Evolutionary conservation across 1,140 invertebrate genomes (phyloP).

Genomic region (Archivesica marissinica): DNA sequence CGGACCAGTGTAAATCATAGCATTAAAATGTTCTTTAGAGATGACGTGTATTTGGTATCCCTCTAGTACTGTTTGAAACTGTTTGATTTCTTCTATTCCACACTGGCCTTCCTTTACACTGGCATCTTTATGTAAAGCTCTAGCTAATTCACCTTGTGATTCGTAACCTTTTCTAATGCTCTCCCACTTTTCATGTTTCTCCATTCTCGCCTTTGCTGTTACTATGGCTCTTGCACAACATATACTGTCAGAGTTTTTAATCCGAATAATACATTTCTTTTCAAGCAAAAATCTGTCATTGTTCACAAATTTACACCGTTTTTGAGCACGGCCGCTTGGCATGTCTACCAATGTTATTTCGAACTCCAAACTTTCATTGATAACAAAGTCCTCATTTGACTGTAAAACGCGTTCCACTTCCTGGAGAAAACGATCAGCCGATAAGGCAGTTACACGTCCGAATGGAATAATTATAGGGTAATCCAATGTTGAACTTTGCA

Average conservation of each 20-base stretch:
- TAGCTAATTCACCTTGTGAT: background rate
- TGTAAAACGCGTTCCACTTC: constrained; percentile 9
- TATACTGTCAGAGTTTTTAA: constrained; percentile 32
- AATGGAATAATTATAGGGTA: constrained; percentile 14
- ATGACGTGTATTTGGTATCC: background rate
- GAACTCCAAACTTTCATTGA: constrained; percentile 2
- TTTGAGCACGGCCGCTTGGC: background rate
- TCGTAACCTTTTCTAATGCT: background rate
- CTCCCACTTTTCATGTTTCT: background rate
- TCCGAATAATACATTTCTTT: background rate
- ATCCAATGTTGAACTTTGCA: constrained; percentile 13
- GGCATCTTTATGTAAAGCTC: background rate
- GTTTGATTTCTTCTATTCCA: background rate
- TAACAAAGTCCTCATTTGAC: constrained; percentile 5
- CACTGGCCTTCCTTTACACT: background rate
- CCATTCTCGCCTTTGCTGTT: constrained; percentile 6
- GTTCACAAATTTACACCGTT: background rate
- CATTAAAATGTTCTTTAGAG: constrained; percentile 2
- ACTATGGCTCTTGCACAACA: constrained; percentile 37
- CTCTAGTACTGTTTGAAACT: background rate
- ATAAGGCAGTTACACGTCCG: background rate
- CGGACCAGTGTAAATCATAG: background rate
- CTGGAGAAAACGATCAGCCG: background rate
- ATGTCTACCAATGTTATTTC: constrained; percentile 6
- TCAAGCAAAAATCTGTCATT: constrained; percentile 5